Evolutionary conservation across 2,888 invertebrate species (phyloP), one percentile per base, ranked within the genome.

Genomic region (Cephalotes varians): DNA sequence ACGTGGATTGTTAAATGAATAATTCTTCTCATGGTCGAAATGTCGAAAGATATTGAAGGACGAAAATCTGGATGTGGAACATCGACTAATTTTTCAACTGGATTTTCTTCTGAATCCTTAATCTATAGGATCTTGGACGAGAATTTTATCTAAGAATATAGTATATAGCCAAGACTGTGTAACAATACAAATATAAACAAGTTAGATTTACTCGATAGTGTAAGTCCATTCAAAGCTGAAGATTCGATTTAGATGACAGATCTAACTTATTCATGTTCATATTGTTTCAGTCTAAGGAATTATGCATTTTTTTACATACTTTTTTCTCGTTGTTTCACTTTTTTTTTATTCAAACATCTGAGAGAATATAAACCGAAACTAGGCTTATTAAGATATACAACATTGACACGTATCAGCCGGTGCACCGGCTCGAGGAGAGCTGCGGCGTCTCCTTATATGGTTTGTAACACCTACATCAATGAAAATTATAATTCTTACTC

Each of bases 291-390:
- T 69, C 21, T 31, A 47, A 77, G 31, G 31, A 71, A 72, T 31
- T 44, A 34, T 1, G 2, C 5, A 18, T 12, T 21, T n/a, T n/a
- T n/a, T 51, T 49, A 18, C 28, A 5, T 21, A 18, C 21, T 28
- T 28, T 7, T 6, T 37, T 1, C 15, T 40, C 18, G 9, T 62
- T 40, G 73, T 25, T 54, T 18, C 25, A 64, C 9, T 25, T 51
- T 44, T 77, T 77, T 79, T 72, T 56, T 72, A 79, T 79, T 79
- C 73, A 79, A 77, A 72, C 15, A 28, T 79, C 6, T 79, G 15
- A 15, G 6, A 51, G 69, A 77, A 77, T 77, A 71, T 71, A 79
- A 79, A 72, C 25, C 73, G 28, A 79, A 79, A 34, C 44, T 72
- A 34, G 10, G 15, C 25, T 69, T 69, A 54, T 72, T 44, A 77